phyloP scores from a whole-genome alignment of 53 echinoderm and acorn worm genomes.

The Apostichopus leukothele region DNA sequence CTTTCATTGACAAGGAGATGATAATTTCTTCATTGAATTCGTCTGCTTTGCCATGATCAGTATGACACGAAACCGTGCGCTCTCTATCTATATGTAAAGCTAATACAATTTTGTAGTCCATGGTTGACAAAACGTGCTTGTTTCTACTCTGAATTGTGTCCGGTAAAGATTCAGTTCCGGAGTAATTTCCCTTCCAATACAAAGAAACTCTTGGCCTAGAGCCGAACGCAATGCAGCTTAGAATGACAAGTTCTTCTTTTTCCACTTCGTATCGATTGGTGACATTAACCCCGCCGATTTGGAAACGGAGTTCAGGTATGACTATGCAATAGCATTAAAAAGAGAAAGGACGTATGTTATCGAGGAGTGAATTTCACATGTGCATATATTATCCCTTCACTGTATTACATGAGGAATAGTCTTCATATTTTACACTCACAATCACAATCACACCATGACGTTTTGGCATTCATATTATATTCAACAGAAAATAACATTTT shows the following conservation, averaged over 20 bases:
- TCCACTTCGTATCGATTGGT: conserved; percentile 1
- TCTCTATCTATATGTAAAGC: too few species aligned
- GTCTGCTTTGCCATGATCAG: too few species aligned
- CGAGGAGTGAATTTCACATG: not conserved
- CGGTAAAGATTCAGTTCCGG: not conserved
- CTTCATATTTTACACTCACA: too few species aligned
- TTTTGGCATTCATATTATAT: too few species aligned
- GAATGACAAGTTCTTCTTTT: not conserved
- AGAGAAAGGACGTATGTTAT: not conserved
- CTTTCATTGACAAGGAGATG: too few species aligned
- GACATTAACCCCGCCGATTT: not conserved
- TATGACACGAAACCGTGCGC: too few species aligned
- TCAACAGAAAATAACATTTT: too few species aligned
- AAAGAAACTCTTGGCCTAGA: not conserved
- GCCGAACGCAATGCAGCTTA: conserved; percentile 17
- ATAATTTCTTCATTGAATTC: too few species aligned
- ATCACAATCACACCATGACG: too few species aligned
- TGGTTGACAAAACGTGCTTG: too few species aligned
- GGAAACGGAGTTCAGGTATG: conserved; percentile 2
- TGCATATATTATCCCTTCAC: not conserved
- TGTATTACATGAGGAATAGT: too few species aligned
- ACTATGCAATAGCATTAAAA: not conserved
- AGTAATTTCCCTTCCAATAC: not conserved
- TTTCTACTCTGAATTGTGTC: not conserved
- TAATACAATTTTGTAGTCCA: too few species aligned